Base-by-base conservation (phyloP, 2,888 invertebrate species). In the Ceramica pisi region DNA sequence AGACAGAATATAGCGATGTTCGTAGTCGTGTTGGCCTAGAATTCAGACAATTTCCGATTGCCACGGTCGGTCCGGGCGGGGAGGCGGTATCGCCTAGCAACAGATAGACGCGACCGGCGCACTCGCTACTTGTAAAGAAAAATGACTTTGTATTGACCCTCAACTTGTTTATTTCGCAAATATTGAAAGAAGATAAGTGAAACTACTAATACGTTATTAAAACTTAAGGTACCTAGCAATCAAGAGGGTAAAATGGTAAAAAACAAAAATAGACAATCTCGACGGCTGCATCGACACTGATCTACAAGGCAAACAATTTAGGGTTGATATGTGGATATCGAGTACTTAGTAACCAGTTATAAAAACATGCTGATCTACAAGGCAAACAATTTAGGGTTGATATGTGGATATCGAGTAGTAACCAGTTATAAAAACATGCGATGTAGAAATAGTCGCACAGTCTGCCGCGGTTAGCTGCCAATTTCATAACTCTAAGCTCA, bases 11-110 rank as follows among this genome's bases (percentile, higher is more conserved):
- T 80, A 80, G 85, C 86, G 88, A 88, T 90, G 90, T 80, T 87
- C 87, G 82, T 82, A 83, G 88, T 85, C 84, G 83, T 82, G 83
- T 76, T 93, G 94, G 92, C 93, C 94, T 94, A 95, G 94, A 94
- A 95, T 95, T 93, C 91, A 91, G 91, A 91, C 92, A 92, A 95
- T 94, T 95, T 95, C 95, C 94, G 94, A 94, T 92, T 90, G 92
- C 90, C 90, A 89, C 87, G 89, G 89, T 82, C 88, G 85, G 80
- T 64, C 61, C 66, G 81, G 82, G 81, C 76, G 82, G 81, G 65
- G 84, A 74, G 78, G 80, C 77, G 66, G 80, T 75, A 74, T 81
- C 78, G 77, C 87, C 82, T 87, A 86, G 87, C 86, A 87, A 87
- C 86, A 87, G 82, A 82, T 73, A 81, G 76, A 85, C 67, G 65